Evolutionary conservation across 23 tunicate genomes (phyloP).

Genomic region (Halocynthia aurantium): DNA sequence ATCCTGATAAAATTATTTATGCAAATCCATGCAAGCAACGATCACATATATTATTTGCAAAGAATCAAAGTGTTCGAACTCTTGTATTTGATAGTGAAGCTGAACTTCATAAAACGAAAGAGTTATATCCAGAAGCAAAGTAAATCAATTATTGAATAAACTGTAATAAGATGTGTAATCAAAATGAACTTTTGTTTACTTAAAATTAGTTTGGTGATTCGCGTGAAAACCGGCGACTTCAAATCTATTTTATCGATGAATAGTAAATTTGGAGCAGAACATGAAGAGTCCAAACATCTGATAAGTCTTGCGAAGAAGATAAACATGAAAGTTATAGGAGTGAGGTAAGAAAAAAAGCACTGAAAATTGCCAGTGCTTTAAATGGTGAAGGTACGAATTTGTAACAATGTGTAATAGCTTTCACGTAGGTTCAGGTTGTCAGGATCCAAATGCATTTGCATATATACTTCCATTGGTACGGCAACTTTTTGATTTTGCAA

Average conservation of each 20-base stretch:
- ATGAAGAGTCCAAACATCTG: too few relatives aligned
- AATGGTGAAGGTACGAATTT: too few relatives aligned
- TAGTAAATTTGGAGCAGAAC: too few relatives aligned
- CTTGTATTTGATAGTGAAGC: conserved; percentile 70
- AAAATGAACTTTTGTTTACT: too few relatives aligned
- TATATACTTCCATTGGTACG: conserved; percentile 61
- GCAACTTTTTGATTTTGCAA: conserved; percentile 70
- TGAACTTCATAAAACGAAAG: conserved; percentile 71
- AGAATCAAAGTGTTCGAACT: conserved; percentile 41
- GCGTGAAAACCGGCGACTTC: too few relatives aligned
- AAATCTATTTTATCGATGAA: too few relatives aligned
- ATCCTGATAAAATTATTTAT: conserved; percentile 59
- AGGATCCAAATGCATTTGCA: conserved; percentile 60
- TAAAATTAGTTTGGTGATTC: too few relatives aligned
- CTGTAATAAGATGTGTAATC: too few relatives aligned
- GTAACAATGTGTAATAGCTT: conserved; percentile 25
- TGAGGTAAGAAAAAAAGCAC: too few relatives aligned
- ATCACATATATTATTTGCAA: conserved; percentile 68
- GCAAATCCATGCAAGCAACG: conserved; percentile 96
- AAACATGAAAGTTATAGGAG: too few relatives aligned
- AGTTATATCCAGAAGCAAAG: conserved; percentile 67
- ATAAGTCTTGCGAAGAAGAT: too few relatives aligned
- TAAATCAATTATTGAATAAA: not conserved
- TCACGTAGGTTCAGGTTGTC: conserved; percentile 90
- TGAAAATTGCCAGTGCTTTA: too few relatives aligned